These are phyloP conservation scores for Plecotus auritus DNA, from an alignment of 2,113 vertebrate species.

Conservation along the genomic window DNA sequence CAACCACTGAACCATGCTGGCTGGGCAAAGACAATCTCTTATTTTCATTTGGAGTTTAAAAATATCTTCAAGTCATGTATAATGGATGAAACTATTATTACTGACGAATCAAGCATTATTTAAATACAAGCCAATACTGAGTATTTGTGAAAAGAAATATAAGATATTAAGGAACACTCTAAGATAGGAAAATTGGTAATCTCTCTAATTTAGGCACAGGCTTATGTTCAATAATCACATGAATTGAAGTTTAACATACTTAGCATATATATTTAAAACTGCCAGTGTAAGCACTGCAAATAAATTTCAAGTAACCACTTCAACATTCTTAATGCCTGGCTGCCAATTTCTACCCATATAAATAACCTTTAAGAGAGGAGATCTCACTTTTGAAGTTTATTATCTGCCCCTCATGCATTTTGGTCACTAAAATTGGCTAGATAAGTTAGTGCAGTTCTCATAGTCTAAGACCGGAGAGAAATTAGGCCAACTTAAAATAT, in stretches of 20 bases:
- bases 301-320: neutral
- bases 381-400: conserved; percentile 20
- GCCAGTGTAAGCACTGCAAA: neutral
- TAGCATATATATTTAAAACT: neutral
- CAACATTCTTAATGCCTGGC: neutral
- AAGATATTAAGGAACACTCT: neutral
- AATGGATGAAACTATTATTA: neutral
- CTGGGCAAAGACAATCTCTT: neutral
- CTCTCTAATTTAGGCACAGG: neutral
- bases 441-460: neutral
- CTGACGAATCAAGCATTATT: neutral
- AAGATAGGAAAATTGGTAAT: neutral
- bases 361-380: neutral
- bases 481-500: conserved; percentile 53
- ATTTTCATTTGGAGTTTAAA: conserved; percentile 9
- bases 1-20: too few species aligned
- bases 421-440: neutral
- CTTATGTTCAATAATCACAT: neutral
- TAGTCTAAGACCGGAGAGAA: neutral
- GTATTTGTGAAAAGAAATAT: conserved; percentile 2
- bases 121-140: neutral
- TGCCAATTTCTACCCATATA: neutral
- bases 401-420: neutral
- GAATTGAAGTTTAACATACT: neutral
- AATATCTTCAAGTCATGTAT: neutral